Conservation (phyloP, 2,113 vertebrate genomes). For the Dipodomys stephensi region DNA sequence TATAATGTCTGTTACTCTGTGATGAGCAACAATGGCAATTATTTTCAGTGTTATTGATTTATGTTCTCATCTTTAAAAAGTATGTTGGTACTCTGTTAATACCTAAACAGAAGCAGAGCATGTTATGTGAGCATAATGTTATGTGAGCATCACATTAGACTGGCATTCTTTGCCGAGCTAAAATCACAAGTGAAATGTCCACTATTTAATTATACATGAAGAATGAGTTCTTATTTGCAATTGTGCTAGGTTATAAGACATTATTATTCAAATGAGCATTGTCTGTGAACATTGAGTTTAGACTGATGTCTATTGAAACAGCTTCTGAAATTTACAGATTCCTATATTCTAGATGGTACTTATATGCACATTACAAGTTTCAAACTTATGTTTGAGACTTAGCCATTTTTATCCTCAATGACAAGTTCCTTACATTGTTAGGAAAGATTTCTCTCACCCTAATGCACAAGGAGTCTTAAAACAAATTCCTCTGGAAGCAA, state of each 20-base stretch:
- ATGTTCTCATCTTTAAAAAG: neutral
- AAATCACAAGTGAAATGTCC: neutral
- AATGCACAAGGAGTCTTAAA: neutral
- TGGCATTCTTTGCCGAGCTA: neutral
- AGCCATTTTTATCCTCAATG: neutral
- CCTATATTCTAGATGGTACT: neutral
- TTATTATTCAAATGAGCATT: slow-evolving; percentile 12
- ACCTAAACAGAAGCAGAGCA: neutral
- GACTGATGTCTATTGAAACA: neutral
- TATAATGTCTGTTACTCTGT: neutral
- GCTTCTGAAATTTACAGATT: neutral
- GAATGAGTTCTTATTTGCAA: neutral
- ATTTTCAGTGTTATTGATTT: neutral
- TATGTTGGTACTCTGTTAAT: neutral
- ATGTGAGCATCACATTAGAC: neutral
- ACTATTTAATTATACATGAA: neutral
- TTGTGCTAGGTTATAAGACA: neutral
- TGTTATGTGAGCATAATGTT: neutral
- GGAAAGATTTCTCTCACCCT: neutral
- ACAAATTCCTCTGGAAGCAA: neutral
- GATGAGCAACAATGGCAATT: neutral
- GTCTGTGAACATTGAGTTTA: neutral
- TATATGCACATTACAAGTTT: neutral
- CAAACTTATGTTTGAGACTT: neutral
- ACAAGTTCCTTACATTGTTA: neutral